phyloP scores from a whole-genome alignment of 2,113 vertebrate genomes.

The Bos indicus region DNA sequence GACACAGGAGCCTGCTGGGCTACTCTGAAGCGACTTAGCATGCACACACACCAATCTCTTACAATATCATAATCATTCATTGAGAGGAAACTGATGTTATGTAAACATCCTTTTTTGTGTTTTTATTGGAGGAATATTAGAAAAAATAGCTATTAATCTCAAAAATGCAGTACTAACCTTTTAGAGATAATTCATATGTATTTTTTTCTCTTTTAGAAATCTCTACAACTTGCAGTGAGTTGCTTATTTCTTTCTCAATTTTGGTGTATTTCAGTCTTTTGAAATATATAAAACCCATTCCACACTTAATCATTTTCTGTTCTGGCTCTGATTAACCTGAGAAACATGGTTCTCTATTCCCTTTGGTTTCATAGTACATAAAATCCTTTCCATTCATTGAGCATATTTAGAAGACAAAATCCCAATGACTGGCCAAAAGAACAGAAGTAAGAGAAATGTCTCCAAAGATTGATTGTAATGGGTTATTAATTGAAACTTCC shows the following conservation, averaged over 20 bases:
- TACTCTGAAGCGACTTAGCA: not conserved
- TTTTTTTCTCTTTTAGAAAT: not conserved
- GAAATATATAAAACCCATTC: not conserved
- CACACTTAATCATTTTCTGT: not conserved
- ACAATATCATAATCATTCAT: not conserved
- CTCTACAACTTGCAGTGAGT: not conserved
- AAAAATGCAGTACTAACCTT: not conserved
- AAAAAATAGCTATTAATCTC: not conserved
- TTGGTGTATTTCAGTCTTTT: not conserved
- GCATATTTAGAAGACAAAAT: not conserved
- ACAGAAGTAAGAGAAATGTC: not conserved
- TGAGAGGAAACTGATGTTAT: not conserved
- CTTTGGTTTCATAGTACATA: not conserved
- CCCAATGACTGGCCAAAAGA: not conserved
- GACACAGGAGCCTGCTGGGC: not conserved
- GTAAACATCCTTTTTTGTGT: not conserved
- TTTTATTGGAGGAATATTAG: not conserved
- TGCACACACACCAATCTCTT: not conserved
- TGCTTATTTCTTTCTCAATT: not conserved
- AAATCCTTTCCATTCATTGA: not conserved
- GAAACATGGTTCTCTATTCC: not conserved
- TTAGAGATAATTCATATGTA: not conserved
- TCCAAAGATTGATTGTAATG: not conserved
- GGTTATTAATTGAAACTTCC: not conserved
- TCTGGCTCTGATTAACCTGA: not conserved